Evolutionary conservation across 2,113 vertebrate genomes (phyloP).

Genomic region (Pelobates fuscus): DNA sequence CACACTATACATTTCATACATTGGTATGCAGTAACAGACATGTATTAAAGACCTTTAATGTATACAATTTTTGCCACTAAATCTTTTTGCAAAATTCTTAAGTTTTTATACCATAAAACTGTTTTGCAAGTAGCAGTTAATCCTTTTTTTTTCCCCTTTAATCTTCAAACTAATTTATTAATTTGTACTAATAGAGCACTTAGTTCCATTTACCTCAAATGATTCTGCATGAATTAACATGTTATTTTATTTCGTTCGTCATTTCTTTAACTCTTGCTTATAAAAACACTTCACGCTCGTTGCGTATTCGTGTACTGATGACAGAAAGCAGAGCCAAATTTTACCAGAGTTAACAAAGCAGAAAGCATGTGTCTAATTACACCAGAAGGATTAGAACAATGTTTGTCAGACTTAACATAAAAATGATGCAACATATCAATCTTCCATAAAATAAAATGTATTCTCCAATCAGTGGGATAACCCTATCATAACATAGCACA

Average conservation of each 20-base stretch:
- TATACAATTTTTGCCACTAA: too few species aligned
- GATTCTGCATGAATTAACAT: not conserved
- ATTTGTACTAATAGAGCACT: not conserved
- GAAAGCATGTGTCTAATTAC: constrained; percentile 72
- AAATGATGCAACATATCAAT: not conserved
- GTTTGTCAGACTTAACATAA: not conserved
- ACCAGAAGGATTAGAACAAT: constrained; percentile 16
- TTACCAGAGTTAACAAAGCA: constrained; percentile 76
- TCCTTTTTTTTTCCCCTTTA: too few species aligned
- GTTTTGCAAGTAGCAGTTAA: too few species aligned
- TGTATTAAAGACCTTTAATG: too few species aligned
- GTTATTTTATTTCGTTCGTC: not conserved
- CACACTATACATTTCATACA: too few species aligned
- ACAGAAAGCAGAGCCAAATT: constrained; percentile 73
- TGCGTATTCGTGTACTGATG: constrained; percentile 54
- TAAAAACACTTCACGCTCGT: not conserved
- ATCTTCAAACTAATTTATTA: too few species aligned
- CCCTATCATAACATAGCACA: not conserved
- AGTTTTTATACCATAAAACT: too few species aligned
- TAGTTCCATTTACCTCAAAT: not conserved
- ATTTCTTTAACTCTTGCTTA: too few species aligned
- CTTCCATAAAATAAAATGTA: not conserved
- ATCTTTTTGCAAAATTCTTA: too few species aligned
- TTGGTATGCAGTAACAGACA: too few species aligned
- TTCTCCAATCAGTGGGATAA: not conserved